Base-by-base conservation (phyloP, 2,113 vertebrate genomes). In the Camelus bactrianus region DNA sequence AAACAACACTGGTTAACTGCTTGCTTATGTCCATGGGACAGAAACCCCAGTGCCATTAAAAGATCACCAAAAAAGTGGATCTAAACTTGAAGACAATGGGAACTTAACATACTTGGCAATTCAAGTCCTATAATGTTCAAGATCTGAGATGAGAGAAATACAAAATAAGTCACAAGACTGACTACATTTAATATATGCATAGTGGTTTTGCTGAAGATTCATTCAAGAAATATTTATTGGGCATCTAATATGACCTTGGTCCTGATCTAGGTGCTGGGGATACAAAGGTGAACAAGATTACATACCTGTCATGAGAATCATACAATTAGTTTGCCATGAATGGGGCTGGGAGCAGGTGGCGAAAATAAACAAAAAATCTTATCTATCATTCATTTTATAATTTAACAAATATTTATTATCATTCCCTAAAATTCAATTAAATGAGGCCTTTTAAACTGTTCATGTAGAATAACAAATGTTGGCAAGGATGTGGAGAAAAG, bases 31-130 rank as follows among this genome's bases (percentile, higher is more conserved):
- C 35, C 56, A 87, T 67, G 42, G 50, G 19, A 52, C 79, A 86
- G 86, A 94, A 89, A 75, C 81, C 38, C 19, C 24, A 69, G 24
- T 58, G 46, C 14, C 50, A 87, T 86, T 89, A 79, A 95, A 88
- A 95, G n/a, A 69, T 56, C 58, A 70, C 28, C 48, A 87, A 67
- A 79, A 67, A 73, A n/a, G 30, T 94, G 16, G 15, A 90, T 82
- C 79, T 96, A 89, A 95, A 94, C 32, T 90, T 83, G 26, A 93
- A 81, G 52, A 90, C 15, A 92, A 64, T 4, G n/a, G 30, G 28
- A 95, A 73, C 10, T 52, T 90, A 75, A 89, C 50, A 67, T 50
- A 90, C 83, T 91, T 50, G 32, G 17, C 42, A 83, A 80, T 35
- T 69, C 15, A n/a, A 93, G 11, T 54, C 70, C 64, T 79, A 83